phyloP scores from a whole-genome alignment of 2,888 invertebrate genomes.

The Lobophora halterata region DNA sequence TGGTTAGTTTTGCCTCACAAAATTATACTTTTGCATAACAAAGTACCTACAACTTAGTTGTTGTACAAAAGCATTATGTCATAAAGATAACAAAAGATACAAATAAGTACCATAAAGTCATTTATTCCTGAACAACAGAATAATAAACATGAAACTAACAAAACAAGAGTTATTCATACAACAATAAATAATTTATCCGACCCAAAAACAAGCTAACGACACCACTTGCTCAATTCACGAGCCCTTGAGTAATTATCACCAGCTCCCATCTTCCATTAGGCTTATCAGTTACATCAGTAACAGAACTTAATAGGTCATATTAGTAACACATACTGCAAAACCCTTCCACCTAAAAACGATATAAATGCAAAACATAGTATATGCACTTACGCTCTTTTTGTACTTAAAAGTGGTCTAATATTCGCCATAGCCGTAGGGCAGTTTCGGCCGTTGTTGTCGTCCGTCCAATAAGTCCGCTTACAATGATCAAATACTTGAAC shows the following conservation, averaged over 20 bases:
- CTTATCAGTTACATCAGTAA: constrained; percentile 48
- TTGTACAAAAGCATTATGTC: constrained; percentile 1
- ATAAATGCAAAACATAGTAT: constrained; percentile 3
- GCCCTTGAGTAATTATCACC: constrained; percentile 49
- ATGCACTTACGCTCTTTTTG: constrained; percentile 14
- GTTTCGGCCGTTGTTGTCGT: constrained; percentile 18
- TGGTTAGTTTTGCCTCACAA: no score
- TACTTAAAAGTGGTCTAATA: constrained; percentile 11
- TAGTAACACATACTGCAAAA: constrained; percentile 29
- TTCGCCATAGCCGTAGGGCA: constrained; percentile 24
- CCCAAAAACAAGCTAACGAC: constrained; percentile 44
- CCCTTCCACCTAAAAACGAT: constrained; percentile 8
- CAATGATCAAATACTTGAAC: constrained; percentile 16
- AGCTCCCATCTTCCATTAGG: constrained; percentile 55
- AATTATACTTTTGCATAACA: no score
- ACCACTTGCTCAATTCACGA: constrained; percentile 32
- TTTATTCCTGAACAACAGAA: constrained; percentile 21
- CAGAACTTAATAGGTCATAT: constrained; percentile 55
- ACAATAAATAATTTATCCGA: constrained; percentile 46
- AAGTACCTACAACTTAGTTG: no score
- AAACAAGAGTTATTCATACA: constrained; percentile 34
- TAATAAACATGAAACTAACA: constrained; percentile 28
- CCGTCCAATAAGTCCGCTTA: constrained; percentile 31
- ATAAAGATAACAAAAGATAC: constrained; percentile 8
- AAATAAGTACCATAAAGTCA: constrained; percentile 18